Base-by-base conservation (phyloP, 2,888 invertebrate genomes). In the Trichacis sp. region DNA sequence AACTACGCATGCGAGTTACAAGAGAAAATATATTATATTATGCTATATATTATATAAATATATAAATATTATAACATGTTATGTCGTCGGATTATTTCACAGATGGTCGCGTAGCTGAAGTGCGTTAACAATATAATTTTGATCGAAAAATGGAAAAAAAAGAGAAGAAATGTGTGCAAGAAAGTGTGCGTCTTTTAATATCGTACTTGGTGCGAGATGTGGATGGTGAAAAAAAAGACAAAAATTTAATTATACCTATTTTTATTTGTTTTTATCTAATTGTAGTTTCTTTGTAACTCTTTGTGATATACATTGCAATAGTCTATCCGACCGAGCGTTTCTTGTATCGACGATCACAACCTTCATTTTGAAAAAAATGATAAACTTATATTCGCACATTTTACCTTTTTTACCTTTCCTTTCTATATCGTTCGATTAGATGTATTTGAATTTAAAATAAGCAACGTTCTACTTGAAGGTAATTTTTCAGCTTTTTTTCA, bases 271-370 rank as follows among this genome's bases (percentile, higher is more conserved):
- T 82, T 83, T 82, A 81, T 80, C 78, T 81, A 82, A 81, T 82
- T 80, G 78, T 83, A 83, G 82, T 81, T 82, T 83, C 82, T 80
- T 82, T 82, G 83, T 83, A 82, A 83, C 80, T 81, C 77, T 82
- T 82, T 83, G 83, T 83, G 83, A 83, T 83, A 81, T 82, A 83
- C 79, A 83, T 81, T 83, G 83, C 83, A 83, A 83, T 83, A 83
- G 83, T 83, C 80, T 81, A 80, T 74, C 76, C 75, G 77, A 81
- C 73, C 76, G 75, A 79, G 74, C 76, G 77, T 80, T 78, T 81
- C 77, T 80, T 82, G 78, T 81, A 80, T 79, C 77, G 74, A 78
- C 75, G 77, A 78, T 74, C 79, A 79, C 76, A 75, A 75, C 76
- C 76, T 77, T 80, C 72, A 75, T 76, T 71, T 70, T 71, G 73